Evolutionary conservation across 2,888 invertebrate species (phyloP).

Genomic region (Protodeltote pygarga): DNA sequence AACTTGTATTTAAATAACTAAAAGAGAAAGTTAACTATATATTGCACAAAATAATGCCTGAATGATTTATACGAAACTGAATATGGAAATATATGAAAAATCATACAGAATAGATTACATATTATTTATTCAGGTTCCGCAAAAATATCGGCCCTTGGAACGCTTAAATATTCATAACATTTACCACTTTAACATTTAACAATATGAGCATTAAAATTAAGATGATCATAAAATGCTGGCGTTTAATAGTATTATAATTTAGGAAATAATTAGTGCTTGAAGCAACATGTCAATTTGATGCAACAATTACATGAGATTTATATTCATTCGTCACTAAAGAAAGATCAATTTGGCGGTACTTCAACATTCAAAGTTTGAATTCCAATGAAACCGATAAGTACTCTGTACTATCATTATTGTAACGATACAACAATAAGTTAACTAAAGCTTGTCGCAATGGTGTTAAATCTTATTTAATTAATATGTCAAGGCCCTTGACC

Average conservation of each 20-base stretch:
- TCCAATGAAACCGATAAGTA: neutral
- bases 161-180: neutral
- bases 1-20: constrained; percentile 33
- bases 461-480: constrained; percentile 17
- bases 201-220: constrained; percentile 2
- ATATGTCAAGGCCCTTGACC: constrained; percentile 31
- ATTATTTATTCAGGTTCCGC: constrained; percentile 23
- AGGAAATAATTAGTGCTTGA: constrained; percentile 2
- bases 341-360: too few relatives aligned
- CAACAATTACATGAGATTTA: neutral
- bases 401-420: neutral
- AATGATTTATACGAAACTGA: constrained; percentile 21
- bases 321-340: too few relatives aligned
- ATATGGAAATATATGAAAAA: constrained; percentile 11
- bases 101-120: constrained; percentile 12
- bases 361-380: neutral
- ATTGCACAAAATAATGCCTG: constrained; percentile 52
- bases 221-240: constrained; percentile 22
- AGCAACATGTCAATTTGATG: neutral
- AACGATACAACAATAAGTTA: constrained; percentile 3
- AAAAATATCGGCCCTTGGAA: constrained; percentile 30
- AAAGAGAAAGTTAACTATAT: constrained; percentile 38
- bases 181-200: constrained; percentile 11
- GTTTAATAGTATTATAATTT: constrained; percentile 8
- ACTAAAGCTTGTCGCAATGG: constrained; percentile 19